These are phyloP conservation scores for Alethe diademata DNA, from an alignment of 2,113 vertebrate species.

Conservation along the genomic window DNA sequence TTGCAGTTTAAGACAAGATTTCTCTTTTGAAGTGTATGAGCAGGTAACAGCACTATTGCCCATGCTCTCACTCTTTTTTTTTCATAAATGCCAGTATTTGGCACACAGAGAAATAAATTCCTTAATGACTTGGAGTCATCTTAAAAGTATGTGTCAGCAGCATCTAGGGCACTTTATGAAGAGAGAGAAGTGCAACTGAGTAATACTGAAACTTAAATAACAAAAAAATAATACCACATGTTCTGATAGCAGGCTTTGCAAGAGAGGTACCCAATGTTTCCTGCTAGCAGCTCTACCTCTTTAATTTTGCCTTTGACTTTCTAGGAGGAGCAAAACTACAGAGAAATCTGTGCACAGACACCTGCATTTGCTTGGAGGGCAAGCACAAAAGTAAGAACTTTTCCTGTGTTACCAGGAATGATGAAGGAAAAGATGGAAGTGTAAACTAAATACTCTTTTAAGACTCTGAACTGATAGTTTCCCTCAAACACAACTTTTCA, in stretches of 20 bases:
- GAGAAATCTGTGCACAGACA: not conserved
- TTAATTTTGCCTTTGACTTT: not conserved
- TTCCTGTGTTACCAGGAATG: not conserved
- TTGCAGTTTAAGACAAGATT: not conserved
- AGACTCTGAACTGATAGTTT: not conserved
- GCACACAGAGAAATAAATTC: not conserved
- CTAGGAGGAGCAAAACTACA: not conserved
- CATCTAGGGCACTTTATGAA: not conserved
- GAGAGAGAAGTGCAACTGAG: not conserved
- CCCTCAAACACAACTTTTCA: not conserved
- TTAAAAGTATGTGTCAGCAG: not conserved
- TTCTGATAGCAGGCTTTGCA: not conserved
- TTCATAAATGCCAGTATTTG: not conserved
- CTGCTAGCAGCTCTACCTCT: not conserved
- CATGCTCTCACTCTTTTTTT: not conserved
- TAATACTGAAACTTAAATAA: not conserved
- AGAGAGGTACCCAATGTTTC: not conserved
- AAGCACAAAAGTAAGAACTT: not conserved
- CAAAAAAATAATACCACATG: not conserved
- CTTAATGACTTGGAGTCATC: not conserved
- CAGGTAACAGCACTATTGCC: rapidly evolving
- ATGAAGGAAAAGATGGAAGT: not conserved
- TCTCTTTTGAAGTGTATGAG: not conserved
- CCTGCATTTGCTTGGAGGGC: not conserved
- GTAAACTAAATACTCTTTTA: not conserved